A percentile compares a stretch with the other conserved stretches of the same genome.
Conservation (phyloP, 2,797 vertebrate species). For the Sebastiscus albofasciatus region DNA sequence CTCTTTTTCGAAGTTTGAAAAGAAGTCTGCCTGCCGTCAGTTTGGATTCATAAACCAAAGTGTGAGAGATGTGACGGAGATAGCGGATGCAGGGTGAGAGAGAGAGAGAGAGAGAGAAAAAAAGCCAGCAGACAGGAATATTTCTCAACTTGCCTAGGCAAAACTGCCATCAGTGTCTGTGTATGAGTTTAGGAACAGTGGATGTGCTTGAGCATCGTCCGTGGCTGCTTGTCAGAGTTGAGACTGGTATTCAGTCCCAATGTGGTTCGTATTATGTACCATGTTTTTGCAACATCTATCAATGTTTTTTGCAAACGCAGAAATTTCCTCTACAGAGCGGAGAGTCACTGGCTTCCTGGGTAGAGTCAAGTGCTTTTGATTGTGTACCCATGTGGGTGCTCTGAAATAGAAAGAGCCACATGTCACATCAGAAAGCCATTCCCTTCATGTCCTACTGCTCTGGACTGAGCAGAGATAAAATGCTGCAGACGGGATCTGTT, state of each 20-base stretch:
- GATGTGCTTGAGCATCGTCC: slow-evolving; percentile 39
- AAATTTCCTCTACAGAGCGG: slow-evolving; percentile 21
- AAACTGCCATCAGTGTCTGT: slow-evolving; percentile 32
- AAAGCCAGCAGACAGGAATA: slow-evolving; percentile 36
- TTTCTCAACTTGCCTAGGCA: slow-evolving; percentile 41
- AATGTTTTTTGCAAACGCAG: slow-evolving; percentile 24
- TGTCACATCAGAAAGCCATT: slow-evolving; percentile 17
- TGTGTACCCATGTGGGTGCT: slow-evolving; percentile 10
- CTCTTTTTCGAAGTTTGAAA: slow-evolving; percentile 62
- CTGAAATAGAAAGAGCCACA: slow-evolving; percentile 25
- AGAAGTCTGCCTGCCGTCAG: slow-evolving; percentile 50
- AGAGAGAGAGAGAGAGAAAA: not conserved
- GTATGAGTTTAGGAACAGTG: slow-evolving; percentile 35
- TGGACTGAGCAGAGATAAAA: slow-evolving; percentile 9
- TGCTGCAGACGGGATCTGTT: not conserved
- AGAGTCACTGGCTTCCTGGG: slow-evolving; percentile 25
- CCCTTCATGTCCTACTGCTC: slow-evolving; percentile 6
- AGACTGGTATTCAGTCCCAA: slow-evolving; percentile 15
- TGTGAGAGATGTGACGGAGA: slow-evolving; percentile 49
- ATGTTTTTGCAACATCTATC: slow-evolving; percentile 40
- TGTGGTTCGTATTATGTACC: slow-evolving; percentile 13
- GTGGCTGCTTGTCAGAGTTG: slow-evolving; percentile 27
- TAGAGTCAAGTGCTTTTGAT: slow-evolving; percentile 48
- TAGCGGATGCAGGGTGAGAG: slow-evolving; percentile 33
- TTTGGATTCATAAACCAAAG: slow-evolving; percentile 63